Conservation (phyloP, 2,888 invertebrate species). For the Macrosiphum euphorbiae region DNA sequence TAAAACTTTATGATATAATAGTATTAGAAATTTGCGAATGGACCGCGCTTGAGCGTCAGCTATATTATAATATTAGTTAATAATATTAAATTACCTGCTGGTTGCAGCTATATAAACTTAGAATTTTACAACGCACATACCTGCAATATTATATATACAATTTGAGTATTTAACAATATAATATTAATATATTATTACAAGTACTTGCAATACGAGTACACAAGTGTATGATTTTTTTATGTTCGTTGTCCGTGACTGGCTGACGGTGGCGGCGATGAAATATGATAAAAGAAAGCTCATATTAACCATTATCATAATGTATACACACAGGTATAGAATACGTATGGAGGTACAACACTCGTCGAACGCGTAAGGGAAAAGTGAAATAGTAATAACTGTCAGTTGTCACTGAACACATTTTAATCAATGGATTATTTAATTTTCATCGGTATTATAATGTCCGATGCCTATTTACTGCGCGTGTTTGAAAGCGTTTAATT, state of each 20-base stretch:
- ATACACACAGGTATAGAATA: not conserved
- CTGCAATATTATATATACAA: not conserved
- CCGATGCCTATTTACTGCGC: not conserved
- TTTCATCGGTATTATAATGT: not conserved
- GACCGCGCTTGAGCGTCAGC: not conserved
- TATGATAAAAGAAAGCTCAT: slow-evolving; percentile 51
- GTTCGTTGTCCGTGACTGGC: not conserved
- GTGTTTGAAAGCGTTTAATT: slow-evolving; percentile 55
- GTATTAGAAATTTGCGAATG: not conserved
- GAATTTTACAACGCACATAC: slow-evolving; percentile 9
- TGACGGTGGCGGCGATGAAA: not conserved
- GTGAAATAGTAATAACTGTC: slow-evolving; percentile 11
- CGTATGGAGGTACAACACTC: not conserved
- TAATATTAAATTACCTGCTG: not conserved
- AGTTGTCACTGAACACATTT: not conserved
- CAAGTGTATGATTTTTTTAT: slow-evolving; percentile 7
- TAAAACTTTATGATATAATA: too few relatives aligned
- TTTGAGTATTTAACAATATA: not conserved
- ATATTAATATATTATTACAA: not conserved
- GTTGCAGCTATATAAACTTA: not conserved
- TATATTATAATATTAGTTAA: not conserved
- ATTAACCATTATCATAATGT: not conserved
- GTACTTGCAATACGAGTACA: not conserved
- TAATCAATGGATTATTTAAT: slow-evolving; percentile 4
- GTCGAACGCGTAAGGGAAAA: not conserved